Conservation (phyloP, 1,140 invertebrate species). For the Danaus melanippus region DNA sequence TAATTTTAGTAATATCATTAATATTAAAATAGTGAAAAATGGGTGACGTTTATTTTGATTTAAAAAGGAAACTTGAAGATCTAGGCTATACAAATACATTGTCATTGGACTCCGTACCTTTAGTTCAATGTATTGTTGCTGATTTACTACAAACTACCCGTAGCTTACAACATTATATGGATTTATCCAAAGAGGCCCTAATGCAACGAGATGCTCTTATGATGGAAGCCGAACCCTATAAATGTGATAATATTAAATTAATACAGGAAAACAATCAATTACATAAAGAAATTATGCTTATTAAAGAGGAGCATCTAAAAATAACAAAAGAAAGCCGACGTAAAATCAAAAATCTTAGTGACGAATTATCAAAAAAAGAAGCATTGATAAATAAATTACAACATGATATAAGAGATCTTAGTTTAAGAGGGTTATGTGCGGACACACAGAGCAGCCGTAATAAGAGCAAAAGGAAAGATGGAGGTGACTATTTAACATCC, state of each 20-base stretch:
- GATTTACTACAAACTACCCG: slow-evolving; percentile 86
- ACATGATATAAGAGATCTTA: slow-evolving; percentile 56
- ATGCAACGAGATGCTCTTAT: slow-evolving; percentile 74
- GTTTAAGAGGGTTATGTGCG: slow-evolving; percentile 60
- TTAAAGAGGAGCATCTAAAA: slow-evolving; percentile 73
- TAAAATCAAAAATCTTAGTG: slow-evolving; percentile 51
- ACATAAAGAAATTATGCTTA: slow-evolving; percentile 77
- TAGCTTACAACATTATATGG: slow-evolving; percentile 84
- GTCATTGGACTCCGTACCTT: slow-evolving; percentile 78
- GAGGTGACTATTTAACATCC: slow-evolving; percentile 25
- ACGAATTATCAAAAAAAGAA: slow-evolving; percentile 56
- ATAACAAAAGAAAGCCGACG: slow-evolving; percentile 43
- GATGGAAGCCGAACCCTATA: slow-evolving; percentile 77
- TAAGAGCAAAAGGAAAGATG: slow-evolving; percentile 53
- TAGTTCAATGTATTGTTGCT: slow-evolving; percentile 81
- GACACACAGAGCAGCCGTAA: slow-evolving; percentile 62
- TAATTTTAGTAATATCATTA: slow-evolving; percentile 1
- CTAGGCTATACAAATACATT: slow-evolving; percentile 84
- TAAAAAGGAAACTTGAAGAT: slow-evolving; percentile 57
- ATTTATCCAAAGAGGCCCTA: slow-evolving; percentile 76
- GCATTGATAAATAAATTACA: slow-evolving; percentile 54
- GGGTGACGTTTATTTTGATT: slow-evolving; percentile 52
- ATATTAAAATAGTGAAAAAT: slow-evolving; percentile 25
- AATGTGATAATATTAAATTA: slow-evolving; percentile 79
- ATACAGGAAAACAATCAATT: slow-evolving; percentile 81